These are phyloP conservation scores for Calyptomena viridis DNA, from an alignment of 2,113 vertebrate species.

Conservation along the genomic window DNA sequence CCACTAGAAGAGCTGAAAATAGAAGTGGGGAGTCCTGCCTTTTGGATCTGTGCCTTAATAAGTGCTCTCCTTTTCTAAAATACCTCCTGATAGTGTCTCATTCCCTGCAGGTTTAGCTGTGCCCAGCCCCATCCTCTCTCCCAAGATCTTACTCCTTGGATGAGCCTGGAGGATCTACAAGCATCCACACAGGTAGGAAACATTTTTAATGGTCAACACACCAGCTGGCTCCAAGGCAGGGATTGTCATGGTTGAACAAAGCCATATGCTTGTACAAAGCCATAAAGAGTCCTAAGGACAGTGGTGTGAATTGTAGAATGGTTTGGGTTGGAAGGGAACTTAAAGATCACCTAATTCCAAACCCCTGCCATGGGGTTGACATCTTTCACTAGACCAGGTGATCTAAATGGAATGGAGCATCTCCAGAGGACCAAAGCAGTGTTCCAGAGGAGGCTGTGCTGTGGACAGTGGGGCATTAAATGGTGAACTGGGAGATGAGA, in stretches of 20 bases:
- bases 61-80: neutral
- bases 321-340: neutral
- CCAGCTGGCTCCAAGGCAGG: neutral
- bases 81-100: neutral
- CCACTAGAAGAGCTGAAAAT: slow-evolving; percentile 1
- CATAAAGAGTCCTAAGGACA: neutral
- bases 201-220: neutral
- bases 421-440: neutral
- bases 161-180: neutral
- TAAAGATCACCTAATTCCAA: neutral
- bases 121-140: neutral
- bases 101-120: neutral
- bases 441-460: neutral
- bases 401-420: neutral
- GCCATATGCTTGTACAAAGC: neutral
- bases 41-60: neutral
- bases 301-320: neutral
- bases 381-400: neutral
- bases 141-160: neutral
- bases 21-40: slow-evolving; percentile 4
- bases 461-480: neutral
- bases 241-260: neutral
- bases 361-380: neutral
- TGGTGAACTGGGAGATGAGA: neutral
- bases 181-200: accelerated